Conservation (phyloP, 2,888 invertebrate genomes). For the Euplexia lucipara region DNA sequence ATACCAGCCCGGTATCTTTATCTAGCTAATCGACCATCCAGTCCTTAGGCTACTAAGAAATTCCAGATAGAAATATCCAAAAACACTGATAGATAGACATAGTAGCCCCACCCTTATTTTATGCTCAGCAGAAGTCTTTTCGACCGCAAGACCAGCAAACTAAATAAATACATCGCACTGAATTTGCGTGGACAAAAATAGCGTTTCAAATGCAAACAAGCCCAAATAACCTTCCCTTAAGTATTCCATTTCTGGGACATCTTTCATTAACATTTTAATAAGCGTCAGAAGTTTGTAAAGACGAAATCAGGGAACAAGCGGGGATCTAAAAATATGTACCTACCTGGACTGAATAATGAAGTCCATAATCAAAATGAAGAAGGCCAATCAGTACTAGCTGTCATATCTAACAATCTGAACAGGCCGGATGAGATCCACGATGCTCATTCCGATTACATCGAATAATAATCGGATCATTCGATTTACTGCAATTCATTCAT, state of each 20-base stretch:
- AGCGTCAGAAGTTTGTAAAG: slow-evolving; percentile 16
- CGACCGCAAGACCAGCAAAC: too few relatives aligned
- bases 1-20: too few relatives aligned
- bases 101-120: too few relatives aligned
- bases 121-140: too few relatives aligned
- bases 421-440: slow-evolving; percentile 31
- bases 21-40: too few relatives aligned
- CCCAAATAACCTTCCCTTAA: background rate
- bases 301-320: slow-evolving; percentile 18
- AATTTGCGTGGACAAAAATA: too few relatives aligned
- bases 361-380: slow-evolving; percentile 26
- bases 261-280: slow-evolving; percentile 45
- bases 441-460: slow-evolving; percentile 41
- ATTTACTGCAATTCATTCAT: slow-evolving; percentile 48
- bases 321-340: slow-evolving; percentile 2
- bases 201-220: too few relatives aligned
- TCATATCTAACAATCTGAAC: slow-evolving; percentile 27
- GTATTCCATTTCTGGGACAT: slow-evolving; percentile 29
- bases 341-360: slow-evolving; percentile 31
- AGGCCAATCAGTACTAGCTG: slow-evolving; percentile 28
- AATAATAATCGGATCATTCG: slow-evolving; percentile 37
- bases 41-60: too few relatives aligned
- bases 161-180: too few relatives aligned
- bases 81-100: too few relatives aligned
- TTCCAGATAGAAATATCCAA: too few relatives aligned